A percentile compares a stretch with the other conserved stretches of the same genome.
phyloP scores from a whole-genome alignment of 2,888 invertebrate species.

The Xestia c-nigrum region DNA sequence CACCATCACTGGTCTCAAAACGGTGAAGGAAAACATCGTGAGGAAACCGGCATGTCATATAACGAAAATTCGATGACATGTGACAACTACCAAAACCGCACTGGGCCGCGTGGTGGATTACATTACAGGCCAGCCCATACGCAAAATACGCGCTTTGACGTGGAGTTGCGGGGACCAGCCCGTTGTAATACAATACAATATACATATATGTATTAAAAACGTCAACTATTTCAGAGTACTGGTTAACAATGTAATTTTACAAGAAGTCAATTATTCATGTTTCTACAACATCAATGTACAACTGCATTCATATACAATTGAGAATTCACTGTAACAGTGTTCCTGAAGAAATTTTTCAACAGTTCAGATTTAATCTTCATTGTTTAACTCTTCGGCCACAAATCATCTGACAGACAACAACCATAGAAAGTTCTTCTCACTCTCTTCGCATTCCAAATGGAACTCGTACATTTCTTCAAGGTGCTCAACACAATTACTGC shows the following conservation, averaged over 20 bases:
- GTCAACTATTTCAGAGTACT: constrained; percentile 3
- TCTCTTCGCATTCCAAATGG: constrained; percentile 59
- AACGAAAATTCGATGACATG: no score
- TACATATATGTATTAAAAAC: not conserved
- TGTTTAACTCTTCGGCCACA: not conserved
- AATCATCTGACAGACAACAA: constrained; percentile 43
- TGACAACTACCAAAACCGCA: no score
- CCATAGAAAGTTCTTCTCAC: constrained; percentile 60
- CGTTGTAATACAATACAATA: no score
- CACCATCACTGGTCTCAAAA: no score
- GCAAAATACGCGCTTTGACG: no score
- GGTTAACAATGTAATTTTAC: not conserved
- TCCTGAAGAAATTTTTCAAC: not conserved
- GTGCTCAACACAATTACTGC: constrained; percentile 37
- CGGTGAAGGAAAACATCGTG: no score
- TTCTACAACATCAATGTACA: not conserved
- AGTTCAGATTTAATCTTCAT: not conserved
- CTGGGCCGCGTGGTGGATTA: no score
- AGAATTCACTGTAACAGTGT: not conserved
- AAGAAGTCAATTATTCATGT: not conserved
- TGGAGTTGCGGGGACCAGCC: no score
- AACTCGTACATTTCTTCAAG: constrained; percentile 51
- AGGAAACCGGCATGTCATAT: no score
- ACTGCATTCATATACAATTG: not conserved
- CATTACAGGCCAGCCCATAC: no score